Conservation (phyloP, 1,140 invertebrate genomes). For the Magallana angulata region DNA sequence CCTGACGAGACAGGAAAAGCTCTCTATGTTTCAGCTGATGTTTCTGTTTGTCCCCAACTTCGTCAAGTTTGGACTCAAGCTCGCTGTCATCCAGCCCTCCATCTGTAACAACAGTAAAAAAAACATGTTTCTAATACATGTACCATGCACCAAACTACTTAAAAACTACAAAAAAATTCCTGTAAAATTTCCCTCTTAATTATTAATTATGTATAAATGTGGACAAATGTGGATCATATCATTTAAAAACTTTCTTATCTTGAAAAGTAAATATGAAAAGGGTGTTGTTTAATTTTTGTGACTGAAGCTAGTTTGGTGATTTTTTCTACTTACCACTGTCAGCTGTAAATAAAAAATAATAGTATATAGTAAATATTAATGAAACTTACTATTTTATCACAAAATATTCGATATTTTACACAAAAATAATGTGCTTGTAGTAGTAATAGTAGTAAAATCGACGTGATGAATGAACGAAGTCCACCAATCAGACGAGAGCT, state of each 20-base stretch:
- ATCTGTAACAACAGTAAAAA: slow-evolving; percentile 39
- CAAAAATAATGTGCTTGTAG: slow-evolving; percentile 22
- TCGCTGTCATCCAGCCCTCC: slow-evolving; percentile 67
- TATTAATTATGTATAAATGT: too few relatives aligned
- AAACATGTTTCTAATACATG: too few relatives aligned
- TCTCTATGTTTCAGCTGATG: slow-evolving; percentile 98
- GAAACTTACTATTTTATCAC: too few relatives aligned
- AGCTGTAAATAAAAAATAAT: neutral
- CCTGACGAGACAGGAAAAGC: slow-evolving; percentile 97
- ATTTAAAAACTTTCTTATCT: too few relatives aligned
- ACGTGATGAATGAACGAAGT: slow-evolving; percentile 62
- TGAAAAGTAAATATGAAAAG: too few relatives aligned
- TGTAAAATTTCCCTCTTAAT: too few relatives aligned
- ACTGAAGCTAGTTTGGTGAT: too few relatives aligned
- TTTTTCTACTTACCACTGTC: slow-evolving; percentile 26
- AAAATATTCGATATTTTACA: neutral
- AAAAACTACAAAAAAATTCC: too few relatives aligned
- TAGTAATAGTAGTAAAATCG: slow-evolving; percentile 43
- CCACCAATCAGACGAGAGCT: slow-evolving; percentile 64
- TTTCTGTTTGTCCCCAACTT: slow-evolving; percentile 82
- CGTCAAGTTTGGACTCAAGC: slow-evolving; percentile 80
- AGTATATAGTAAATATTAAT: neutral
- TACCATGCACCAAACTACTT: too few relatives aligned
- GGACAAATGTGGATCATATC: too few relatives aligned
- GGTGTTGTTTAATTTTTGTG: too few relatives aligned